A percentile compares a stretch with the other conserved stretches of the same genome.
Conservation (phyloP, 2,113 vertebrate genomes). For the Neogobius melanostomus region DNA sequence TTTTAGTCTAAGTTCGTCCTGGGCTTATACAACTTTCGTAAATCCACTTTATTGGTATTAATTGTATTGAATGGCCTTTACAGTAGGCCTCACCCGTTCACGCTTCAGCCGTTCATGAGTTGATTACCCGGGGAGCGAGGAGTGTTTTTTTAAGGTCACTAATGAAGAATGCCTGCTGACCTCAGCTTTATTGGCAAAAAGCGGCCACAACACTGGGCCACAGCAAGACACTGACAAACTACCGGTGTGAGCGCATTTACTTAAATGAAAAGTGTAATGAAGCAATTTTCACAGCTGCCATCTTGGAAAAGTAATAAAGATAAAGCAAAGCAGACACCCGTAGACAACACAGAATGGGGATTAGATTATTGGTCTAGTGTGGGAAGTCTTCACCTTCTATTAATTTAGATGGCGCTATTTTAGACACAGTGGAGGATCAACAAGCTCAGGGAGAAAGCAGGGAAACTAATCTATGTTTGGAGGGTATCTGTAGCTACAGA, state of each 20-base stretch:
- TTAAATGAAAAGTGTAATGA: constrained; percentile 27
- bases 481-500: constrained; percentile 1
- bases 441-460: neutral
- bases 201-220: constrained; percentile 13
- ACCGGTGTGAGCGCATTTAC: constrained; percentile 7
- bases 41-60: neutral
- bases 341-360: constrained; percentile 15
- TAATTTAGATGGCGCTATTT: constrained; percentile 1
- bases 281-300: constrained; percentile 21
- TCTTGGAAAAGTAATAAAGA: constrained; percentile 21
- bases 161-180: constrained; percentile 39
- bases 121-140: constrained; percentile 56
- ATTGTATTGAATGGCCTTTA: constrained; percentile 17
- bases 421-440: neutral
- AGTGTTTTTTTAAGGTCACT: constrained; percentile 43
- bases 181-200: constrained; percentile 34
- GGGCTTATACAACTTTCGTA: no score
- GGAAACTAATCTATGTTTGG: neutral
- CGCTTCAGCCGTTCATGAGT: constrained; percentile 33
- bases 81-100: constrained; percentile 35
- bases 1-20: no score
- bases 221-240: neutral
- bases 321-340: constrained; percentile 18
- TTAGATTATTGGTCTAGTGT: constrained; percentile 12
- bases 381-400: constrained; percentile 24